Evolutionary conservation across 2,797 vertebrate species (phyloP), one percentile per base, ranked within the genome.

Genomic region (Mallotus villosus): DNA sequence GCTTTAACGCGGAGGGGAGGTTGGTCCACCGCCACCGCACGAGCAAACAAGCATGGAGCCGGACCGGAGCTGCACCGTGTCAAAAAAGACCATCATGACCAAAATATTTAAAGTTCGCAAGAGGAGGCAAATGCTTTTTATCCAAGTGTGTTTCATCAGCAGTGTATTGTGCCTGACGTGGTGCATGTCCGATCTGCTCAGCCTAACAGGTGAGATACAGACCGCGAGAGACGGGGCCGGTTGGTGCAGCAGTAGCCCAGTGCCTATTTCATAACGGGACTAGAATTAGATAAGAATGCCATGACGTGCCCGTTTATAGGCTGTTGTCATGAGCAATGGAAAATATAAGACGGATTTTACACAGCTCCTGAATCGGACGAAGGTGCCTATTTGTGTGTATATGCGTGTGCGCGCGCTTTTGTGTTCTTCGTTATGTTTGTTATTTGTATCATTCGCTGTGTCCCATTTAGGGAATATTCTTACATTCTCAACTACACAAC

Each of bases 21-120:
- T 21, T 64, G 46, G 17, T 3, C 68, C 61, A 22, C 66, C 61
- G 51, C 46, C 41, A 6, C 64, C 46, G 22, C 41, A 64, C 2
- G 41, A n/a, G 41, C 57, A 69, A 21, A 7, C 66, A 22, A 81
- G 62, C 68, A 78, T 77, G 78, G 83, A 85, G 14, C 64, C 69
- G 49, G 71, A 82, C 53, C 55, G 55, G 65, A 77, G 64, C 73
- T 67, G 70, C 75, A 62, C 61, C 32, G 19, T 77, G 61, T 80
- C 81, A n/a, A 85, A 83, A 76, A 85, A 78, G 81, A 80, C 74
- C 46, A 63, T 79, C 41, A 75, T 85, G 6, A 63, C 75, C 62
- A 79, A 81, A 67, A 85, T 84, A n/a, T 85, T 82, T 62, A 80
- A 85, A 84, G 84, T 86, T 81, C 87, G 86, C 67, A 87, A 83